phyloP scores from a whole-genome alignment of 2,113 vertebrate genomes.

The Pleuronectes platessa region DNA sequence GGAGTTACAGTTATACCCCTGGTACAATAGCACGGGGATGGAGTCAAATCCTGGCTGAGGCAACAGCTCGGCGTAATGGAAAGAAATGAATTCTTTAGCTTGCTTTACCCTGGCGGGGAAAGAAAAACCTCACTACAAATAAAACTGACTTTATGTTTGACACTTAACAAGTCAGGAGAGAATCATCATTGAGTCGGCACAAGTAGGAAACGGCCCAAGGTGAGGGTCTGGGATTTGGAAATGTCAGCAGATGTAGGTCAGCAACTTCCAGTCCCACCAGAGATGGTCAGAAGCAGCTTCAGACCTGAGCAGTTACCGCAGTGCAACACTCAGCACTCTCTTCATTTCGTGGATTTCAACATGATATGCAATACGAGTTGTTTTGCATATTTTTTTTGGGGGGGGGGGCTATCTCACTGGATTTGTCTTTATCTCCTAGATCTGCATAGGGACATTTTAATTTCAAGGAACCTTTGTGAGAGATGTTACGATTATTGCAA shows the following conservation, averaged over 20 bases:
- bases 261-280: slow-evolving; percentile 62
- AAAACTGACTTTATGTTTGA: slow-evolving; percentile 59
- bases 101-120: slow-evolving; percentile 24
- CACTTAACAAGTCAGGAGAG: slow-evolving; percentile 67
- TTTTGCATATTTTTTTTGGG: too few relatives aligned
- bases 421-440: neutral
- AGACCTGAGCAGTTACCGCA: slow-evolving; percentile 42
- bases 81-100: slow-evolving; percentile 50
- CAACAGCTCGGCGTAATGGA: slow-evolving; percentile 40
- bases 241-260: slow-evolving; percentile 77
- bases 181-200: slow-evolving; percentile 58
- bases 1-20: slow-evolving; percentile 27
- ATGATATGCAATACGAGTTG: slow-evolving; percentile 3
- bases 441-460: neutral
- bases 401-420: neutral
- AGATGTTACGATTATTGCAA: neutral
- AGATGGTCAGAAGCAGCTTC: slow-evolving; percentile 51
- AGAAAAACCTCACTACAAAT: slow-evolving; percentile 39
- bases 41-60: slow-evolving; percentile 27
- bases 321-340: slow-evolving; percentile 25
- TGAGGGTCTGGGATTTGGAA: slow-evolving; percentile 56
- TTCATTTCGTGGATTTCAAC: neutral
- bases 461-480: neutral
- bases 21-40: slow-evolving; percentile 14
- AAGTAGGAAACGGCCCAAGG: slow-evolving; percentile 46